Base-by-base conservation (phyloP, 2,113 vertebrate genomes). In the Corythornis madagascariensis region DNA sequence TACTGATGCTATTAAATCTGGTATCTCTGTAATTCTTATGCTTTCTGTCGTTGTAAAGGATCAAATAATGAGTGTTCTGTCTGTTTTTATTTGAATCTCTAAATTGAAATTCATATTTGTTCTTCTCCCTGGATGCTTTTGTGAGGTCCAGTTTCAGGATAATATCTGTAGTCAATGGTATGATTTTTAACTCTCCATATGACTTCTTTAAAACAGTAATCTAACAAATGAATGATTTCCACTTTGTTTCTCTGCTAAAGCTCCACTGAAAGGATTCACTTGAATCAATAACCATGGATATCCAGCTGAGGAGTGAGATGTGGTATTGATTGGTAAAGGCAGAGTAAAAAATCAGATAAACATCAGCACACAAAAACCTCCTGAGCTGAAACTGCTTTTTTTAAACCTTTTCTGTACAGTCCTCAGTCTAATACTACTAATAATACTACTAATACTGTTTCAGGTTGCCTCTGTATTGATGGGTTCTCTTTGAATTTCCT, bases 171-270 rank as follows among this genome's bases (percentile, higher is more conserved):
- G 19, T 45, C 75, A 73, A 48, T 1, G 2, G 26, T 52, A 19
- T 65, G 16, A 35, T 78, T 95, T 88, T 76, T 26, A 88, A 64
- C 38, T 86, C 38, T 50, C 31, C 4, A 2, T 42, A 7, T 47
- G 29, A 24, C 15, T 73, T 61, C 33, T 76, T 73, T 35, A 74
- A 71, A 71, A 45, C 35, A 69, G 6, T 31, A 25, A 88, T 35
- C 28, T 59, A 77, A 52, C 38, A 83, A 79, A 70, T 69, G 3
- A 80, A 47, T 11, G 29, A 31, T 82, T 72, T 84, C 21, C 15
- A 31, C 8, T 56, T 86, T 33, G 15, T 73, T 83, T 92, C 69
- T 73, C 60, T 77, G 64, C 31, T 77, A n/a, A 83, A 95, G 33
- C 70, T 81, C n/a, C 16, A 11, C 19, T 73, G 65, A 28, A 26